A percentile compares a stretch with the other conserved stretches of the same genome.
These are phyloP conservation scores for Hippocampus abdominalis DNA, from an alignment of 2,113 vertebrate species.

Conservation along the genomic window DNA sequence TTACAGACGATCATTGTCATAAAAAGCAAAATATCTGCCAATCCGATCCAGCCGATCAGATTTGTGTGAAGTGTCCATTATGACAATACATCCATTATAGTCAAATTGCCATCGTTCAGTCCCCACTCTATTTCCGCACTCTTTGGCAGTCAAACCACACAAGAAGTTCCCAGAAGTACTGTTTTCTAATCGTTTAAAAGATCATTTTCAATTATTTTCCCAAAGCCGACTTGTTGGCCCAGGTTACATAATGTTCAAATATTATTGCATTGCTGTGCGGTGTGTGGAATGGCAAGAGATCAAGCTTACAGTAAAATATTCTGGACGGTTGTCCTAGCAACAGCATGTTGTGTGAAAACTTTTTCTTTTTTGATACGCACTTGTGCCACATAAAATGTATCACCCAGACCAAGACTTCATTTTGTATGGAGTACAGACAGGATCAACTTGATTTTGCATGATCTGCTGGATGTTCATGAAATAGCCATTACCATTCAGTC, in stretches of 20 bases:
- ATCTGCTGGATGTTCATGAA: neutral
- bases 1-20: no score
- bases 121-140: neutral
- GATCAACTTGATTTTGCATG: constrained; percentile 7
- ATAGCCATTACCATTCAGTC: no score
- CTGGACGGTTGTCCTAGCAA: constrained; percentile 76
- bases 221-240: constrained; percentile 31
- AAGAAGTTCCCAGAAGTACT: constrained; percentile 21
- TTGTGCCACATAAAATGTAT: constrained; percentile 44
- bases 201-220: neutral
- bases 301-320: constrained; percentile 64
- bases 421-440: constrained; percentile 26
- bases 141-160: constrained; percentile 23
- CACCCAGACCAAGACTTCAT: neutral
- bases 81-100: no score
- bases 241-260: constrained; percentile 70
- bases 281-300: constrained; percentile 71
- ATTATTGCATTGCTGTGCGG: constrained; percentile 69
- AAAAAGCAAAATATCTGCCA: no score
- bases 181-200: constrained; percentile 8
- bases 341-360: constrained; percentile 72
- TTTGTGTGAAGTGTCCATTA: no score
- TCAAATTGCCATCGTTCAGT: no score
- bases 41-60: no score
- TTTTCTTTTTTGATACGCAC: constrained; percentile 68